Conservation (phyloP, 2,113 vertebrate genomes). For the Lethenteron camtschaticum region DNA sequence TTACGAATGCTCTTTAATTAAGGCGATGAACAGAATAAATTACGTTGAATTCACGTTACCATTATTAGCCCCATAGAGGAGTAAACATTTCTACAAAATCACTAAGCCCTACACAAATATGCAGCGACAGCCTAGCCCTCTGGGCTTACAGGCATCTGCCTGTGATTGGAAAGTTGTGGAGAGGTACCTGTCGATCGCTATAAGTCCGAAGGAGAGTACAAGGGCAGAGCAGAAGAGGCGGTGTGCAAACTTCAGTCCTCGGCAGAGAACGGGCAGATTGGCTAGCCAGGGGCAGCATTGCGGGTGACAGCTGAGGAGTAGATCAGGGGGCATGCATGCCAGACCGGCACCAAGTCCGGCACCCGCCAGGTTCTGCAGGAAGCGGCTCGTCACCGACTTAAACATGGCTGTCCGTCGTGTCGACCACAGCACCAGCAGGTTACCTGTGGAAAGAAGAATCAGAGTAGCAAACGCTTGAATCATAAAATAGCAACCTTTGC, state of each 20-base stretch:
- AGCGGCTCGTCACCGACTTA: slow-evolving; percentile 72
- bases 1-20: too few relatives aligned
- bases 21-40: too few relatives aligned
- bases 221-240: slow-evolving; percentile 86
- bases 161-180: not conserved
- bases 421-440: slow-evolving; percentile 70
- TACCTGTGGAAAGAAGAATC: slow-evolving; percentile 33
- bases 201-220: slow-evolving; percentile 68
- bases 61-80: too few relatives aligned
- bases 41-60: too few relatives aligned
- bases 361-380: slow-evolving; percentile 84
- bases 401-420: slow-evolving; percentile 68
- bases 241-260: slow-evolving; percentile 71
- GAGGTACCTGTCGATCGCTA: slow-evolving; percentile 44
- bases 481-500: not conserved
- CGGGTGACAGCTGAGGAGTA: slow-evolving; percentile 55
- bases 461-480: not conserved
- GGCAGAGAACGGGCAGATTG: slow-evolving; percentile 57
- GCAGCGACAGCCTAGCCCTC: too few relatives aligned
- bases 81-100: too few relatives aligned
- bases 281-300: slow-evolving; percentile 87
- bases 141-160: too few relatives aligned
- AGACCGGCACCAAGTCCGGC: slow-evolving; percentile 73
- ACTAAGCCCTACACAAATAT: too few relatives aligned
- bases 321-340: slow-evolving; percentile 83